phyloP scores from a whole-genome alignment of 2,888 invertebrate genomes.

The Spisula subtruncata region DNA sequence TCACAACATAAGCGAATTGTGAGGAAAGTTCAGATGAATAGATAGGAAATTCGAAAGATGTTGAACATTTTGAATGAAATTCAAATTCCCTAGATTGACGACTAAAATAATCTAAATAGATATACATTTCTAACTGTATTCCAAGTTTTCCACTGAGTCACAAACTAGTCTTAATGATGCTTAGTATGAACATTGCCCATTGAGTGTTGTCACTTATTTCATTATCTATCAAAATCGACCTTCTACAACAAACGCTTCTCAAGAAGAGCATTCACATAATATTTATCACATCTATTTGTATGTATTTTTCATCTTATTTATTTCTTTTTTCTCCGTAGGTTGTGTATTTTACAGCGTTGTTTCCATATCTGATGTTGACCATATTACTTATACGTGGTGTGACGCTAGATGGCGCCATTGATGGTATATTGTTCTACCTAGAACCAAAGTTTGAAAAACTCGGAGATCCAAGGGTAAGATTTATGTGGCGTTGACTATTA shows the following conservation, averaged over 20 bases:
- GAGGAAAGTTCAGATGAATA: neutral
- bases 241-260: no score
- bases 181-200: no score
- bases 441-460: slow-evolving; percentile 93
- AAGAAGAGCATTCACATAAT: no score
- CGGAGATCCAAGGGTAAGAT: slow-evolving; percentile 91
- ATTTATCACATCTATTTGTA: neutral
- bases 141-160: neutral
- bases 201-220: no score
- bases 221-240: no score
- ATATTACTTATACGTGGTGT: slow-evolving; percentile 93
- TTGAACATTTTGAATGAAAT: no score
- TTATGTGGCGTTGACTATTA: neutral
- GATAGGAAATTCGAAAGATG: no score
- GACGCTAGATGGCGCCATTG: slow-evolving; percentile 93
- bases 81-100: no score
- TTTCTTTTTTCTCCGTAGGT: slow-evolving; percentile 82
- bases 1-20: neutral
- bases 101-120: neutral
- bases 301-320: neutral
- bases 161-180: neutral
- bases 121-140: no score
- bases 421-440: slow-evolving; percentile 93
- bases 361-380: slow-evolving; percentile 88
- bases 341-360: slow-evolving; percentile 88